Conservation (phyloP, 2,113 vertebrate species). For the Odontophorus gujanensis region DNA sequence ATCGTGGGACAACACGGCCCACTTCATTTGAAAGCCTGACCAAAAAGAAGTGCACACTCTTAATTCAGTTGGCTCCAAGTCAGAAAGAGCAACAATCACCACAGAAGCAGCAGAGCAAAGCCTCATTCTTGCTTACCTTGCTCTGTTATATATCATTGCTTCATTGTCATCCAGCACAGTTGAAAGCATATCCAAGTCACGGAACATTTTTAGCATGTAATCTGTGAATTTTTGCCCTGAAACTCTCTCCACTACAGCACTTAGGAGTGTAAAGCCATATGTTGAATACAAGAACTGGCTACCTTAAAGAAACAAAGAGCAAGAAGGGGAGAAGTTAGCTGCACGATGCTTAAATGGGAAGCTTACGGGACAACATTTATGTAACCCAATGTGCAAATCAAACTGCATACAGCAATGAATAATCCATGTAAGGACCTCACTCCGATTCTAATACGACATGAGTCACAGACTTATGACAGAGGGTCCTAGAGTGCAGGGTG, state of each 20-base stretch:
- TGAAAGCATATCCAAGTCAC: conserved; percentile 91
- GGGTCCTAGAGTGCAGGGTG: not conserved
- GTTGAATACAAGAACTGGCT: conserved; percentile 96
- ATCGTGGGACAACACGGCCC: not conserved
- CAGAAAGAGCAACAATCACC: not conserved
- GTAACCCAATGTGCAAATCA: not conserved
- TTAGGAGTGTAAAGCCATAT: conserved; percentile 92
- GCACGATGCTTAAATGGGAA: not conserved
- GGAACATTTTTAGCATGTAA: conserved; percentile 92
- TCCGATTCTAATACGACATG: not conserved
- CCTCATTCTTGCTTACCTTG: conserved; percentile 82
- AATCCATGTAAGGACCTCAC: not conserved
- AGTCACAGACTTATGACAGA: not conserved
- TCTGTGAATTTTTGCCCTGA: conserved; percentile 89
- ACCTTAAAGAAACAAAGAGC: conserved; percentile 76
- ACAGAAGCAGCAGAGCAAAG: not conserved
- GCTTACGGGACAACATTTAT: not conserved
- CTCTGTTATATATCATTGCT: conserved; percentile 95
- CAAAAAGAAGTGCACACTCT: not conserved
- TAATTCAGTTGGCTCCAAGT: not conserved
- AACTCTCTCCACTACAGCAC: conserved; percentile 91
- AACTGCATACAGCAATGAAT: not conserved
- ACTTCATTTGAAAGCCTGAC: not conserved
- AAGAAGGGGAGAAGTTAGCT: not conserved
- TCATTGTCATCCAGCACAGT: conserved; percentile 93